Conservation (phyloP, 64 coral and sea anemone species). For the Stylophora pistillata region DNA sequence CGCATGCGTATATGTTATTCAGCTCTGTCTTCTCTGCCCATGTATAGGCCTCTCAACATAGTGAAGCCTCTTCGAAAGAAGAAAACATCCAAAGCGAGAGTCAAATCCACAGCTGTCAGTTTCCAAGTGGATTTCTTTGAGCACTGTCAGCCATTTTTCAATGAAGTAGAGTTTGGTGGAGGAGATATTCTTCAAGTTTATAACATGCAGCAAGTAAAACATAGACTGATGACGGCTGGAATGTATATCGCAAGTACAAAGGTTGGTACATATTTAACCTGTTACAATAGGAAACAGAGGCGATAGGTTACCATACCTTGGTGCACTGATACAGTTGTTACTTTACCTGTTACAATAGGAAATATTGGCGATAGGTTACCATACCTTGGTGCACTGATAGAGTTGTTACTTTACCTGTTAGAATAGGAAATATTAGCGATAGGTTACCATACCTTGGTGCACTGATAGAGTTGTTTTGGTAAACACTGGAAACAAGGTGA, state of each 20-base stretch:
- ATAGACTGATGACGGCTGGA: conserved; percentile 91
- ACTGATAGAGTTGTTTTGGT: too few relatives aligned
- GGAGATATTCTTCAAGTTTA: conserved; percentile 94
- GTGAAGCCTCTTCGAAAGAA: conserved; percentile 93
- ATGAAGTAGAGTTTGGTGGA: conserved; percentile 95
- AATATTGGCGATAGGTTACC: too few relatives aligned
- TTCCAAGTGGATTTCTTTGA: conserved; percentile 98
- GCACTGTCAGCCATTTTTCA: conserved; percentile 86
- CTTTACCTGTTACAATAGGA: neutral
- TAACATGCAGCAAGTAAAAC: conserved; percentile 93
- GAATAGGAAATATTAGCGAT: too few relatives aligned
- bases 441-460: too few relatives aligned
- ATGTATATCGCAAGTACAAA: conserved; percentile 99
- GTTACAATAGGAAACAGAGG: neutral
- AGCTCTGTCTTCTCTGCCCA: neutral
- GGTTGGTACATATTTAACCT: conserved; percentile 32
- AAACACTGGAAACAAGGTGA: too few relatives aligned
- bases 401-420: neutral
- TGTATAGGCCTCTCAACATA: conserved; percentile 71
- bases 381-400: too few relatives aligned
- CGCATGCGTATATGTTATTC: too few relatives aligned
- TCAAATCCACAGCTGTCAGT: conserved; percentile 79
- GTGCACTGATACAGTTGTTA: too few relatives aligned
- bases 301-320: too few relatives aligned
- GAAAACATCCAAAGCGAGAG: conserved; percentile 75